These are phyloP conservation scores for Laodelphax striatellus DNA, from an alignment of 1,140 invertebrate genomes.

Conservation along the genomic window DNA sequence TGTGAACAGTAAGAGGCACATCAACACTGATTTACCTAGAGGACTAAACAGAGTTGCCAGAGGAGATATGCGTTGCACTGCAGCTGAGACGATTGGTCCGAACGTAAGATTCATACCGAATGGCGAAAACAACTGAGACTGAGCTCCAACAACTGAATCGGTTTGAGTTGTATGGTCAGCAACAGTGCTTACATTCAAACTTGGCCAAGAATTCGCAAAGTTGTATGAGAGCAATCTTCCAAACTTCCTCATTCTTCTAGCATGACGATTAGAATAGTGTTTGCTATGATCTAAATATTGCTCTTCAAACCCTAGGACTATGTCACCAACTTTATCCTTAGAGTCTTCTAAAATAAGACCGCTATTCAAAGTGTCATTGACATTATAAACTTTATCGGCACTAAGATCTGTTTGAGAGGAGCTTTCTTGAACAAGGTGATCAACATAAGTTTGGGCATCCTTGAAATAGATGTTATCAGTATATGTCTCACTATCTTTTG, in stretches of 20 bases:
- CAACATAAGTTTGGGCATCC: background rate
- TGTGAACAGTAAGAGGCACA: background rate
- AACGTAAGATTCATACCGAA: background rate
- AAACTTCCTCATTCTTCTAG: too few relatives aligned
- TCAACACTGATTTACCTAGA: conserved; percentile 18
- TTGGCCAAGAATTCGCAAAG: too few relatives aligned
- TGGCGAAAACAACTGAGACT: background rate
- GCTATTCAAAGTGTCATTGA: too few relatives aligned
- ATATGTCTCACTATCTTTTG: background rate
- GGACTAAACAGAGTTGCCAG: conserved; percentile 29
- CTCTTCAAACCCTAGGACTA: too few relatives aligned
- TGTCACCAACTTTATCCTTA: too few relatives aligned
- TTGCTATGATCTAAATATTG: too few relatives aligned
- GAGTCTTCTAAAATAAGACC: too few relatives aligned
- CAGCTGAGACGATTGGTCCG: background rate
- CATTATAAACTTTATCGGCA: too few relatives aligned
- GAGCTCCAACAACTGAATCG: background rate
- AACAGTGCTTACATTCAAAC: too few relatives aligned
- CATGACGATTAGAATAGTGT: too few relatives aligned
- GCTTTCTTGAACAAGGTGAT: background rate
- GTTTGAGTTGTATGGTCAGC: background rate
- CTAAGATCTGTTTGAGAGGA: background rate
- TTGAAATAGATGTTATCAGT: background rate
- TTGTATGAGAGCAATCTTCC: too few relatives aligned
- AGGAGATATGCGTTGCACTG: conserved; percentile 22